These are phyloP conservation scores for Aspidapion aeneum DNA, from an alignment of 2,888 invertebrate species.

Conservation along the genomic window DNA sequence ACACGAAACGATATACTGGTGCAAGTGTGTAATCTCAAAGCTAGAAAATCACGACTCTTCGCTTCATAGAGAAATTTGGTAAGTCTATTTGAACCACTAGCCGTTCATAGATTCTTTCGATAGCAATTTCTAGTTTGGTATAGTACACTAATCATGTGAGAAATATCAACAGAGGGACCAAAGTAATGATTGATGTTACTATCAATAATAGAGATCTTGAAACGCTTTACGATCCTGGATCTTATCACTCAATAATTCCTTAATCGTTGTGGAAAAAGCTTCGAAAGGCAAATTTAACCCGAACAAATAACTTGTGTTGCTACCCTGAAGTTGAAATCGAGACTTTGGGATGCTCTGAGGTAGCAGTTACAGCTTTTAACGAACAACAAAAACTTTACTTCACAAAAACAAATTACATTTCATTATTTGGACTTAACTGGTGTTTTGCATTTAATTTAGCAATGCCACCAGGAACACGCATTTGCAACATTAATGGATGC, in stretches of 20 bases:
- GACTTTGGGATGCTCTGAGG: neutral
- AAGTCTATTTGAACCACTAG: no score
- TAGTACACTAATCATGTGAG: neutral
- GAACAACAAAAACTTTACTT: neutral
- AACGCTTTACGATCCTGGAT: neutral
- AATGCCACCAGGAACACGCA: neutral
- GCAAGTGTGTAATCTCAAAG: no score
- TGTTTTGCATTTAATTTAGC: neutral
- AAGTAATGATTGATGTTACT: neutral
- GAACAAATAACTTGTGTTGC: neutral
- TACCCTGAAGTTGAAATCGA: neutral
- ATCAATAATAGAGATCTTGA: neutral
- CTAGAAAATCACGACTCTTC: no score
- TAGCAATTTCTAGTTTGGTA: no score
- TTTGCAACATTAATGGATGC: conserved; percentile 16
- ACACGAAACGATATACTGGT: no score
- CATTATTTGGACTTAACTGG: neutral
- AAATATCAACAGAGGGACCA: neutral
- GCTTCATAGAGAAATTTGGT: no score
- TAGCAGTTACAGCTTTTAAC: neutral
- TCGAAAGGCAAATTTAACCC: neutral
- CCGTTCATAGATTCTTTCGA: no score
- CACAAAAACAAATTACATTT: neutral
- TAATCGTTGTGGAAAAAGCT: neutral
- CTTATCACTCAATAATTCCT: neutral